Percentiles rank a stretch among this genome's conserved stretches.
These are phyloP conservation scores for Drosophila micromelanica DNA, from an alignment of 1,140 invertebrate species.

Conservation along the genomic window DNA sequence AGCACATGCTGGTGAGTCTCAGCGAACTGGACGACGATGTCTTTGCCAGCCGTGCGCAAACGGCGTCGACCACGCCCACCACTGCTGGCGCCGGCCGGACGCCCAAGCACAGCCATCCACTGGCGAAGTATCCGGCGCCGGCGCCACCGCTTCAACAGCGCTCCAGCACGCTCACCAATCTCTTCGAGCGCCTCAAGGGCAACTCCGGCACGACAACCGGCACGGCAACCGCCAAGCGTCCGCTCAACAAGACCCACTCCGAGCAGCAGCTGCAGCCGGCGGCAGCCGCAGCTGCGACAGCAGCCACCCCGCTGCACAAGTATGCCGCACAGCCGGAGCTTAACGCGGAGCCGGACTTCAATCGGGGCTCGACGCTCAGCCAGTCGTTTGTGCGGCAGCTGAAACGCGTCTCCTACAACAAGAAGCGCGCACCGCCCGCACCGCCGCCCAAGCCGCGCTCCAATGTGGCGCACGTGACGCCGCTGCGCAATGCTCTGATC, in stretches of 20 bases:
- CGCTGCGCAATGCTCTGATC: constrained; percentile 68
- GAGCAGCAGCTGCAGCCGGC: constrained; percentile 57
- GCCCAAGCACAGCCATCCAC: constrained; percentile 62
- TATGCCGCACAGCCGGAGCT: constrained; percentile 63
- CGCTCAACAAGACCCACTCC: constrained; percentile 34
- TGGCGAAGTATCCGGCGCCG: constrained; percentile 64
- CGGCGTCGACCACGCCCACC: constrained; percentile 61
- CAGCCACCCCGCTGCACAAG: constrained; percentile 42
- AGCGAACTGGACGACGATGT: constrained; percentile 77
- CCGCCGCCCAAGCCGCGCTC: constrained; percentile 67
- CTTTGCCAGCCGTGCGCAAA: constrained; percentile 60
- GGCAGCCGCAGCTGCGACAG: constrained; percentile 2
- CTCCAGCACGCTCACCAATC: constrained; percentile 69
- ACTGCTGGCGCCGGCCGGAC: constrained; percentile 51
- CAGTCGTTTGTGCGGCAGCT: constrained; percentile 82
- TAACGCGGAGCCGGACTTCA: constrained; percentile 62
- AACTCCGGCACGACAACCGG: not conserved
- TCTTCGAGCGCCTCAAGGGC: constrained; percentile 71
- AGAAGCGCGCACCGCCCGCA: constrained; percentile 62
- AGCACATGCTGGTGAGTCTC: constrained; percentile 75
- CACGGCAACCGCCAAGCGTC: constrained; percentile 19
- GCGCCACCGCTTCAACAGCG: constrained; percentile 62
- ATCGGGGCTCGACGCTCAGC: constrained; percentile 79
- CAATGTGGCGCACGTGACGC: constrained; percentile 66
- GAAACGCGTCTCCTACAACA: constrained; percentile 60